A percentile compares a stretch with the other conserved stretches of the same genome.
Conservation (phyloP, 2,888 invertebrate species). For the Eledona agricola region DNA sequence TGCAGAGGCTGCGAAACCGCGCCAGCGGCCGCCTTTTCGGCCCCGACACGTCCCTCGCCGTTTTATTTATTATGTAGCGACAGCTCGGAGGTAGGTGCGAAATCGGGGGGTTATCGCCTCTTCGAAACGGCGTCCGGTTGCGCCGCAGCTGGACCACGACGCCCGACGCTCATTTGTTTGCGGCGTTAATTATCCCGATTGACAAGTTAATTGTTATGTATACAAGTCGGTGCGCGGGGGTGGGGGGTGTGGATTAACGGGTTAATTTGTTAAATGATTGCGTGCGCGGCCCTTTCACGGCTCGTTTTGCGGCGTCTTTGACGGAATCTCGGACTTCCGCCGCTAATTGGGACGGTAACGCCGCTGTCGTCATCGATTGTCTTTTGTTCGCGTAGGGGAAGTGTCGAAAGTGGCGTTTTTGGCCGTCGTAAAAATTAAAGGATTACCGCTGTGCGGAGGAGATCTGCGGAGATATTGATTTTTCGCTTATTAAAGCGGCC, state of each 20-base stretch:
- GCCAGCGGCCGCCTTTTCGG: slow-evolving; percentile 1
- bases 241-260: slow-evolving; percentile 47
- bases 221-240: slow-evolving; percentile 49
- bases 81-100: slow-evolving; percentile 53
- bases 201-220: slow-evolving; percentile 59
- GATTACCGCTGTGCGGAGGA: too few species aligned
- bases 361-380: slow-evolving; percentile 36
- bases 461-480: slow-evolving; percentile 24
- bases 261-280: slow-evolving; percentile 55
- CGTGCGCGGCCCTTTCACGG: slow-evolving; percentile 40
- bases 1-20: slow-evolving; percentile 1
- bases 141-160: slow-evolving; percentile 11
- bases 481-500: too few species aligned
- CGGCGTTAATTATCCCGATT: slow-evolving; percentile 52
- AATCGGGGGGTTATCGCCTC: not conserved
- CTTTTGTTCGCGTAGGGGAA: slow-evolving; percentile 37
- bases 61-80: slow-evolving; percentile 51
- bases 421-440: slow-evolving; percentile 22
- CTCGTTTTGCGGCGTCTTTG: slow-evolving; percentile 26
- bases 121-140: not conserved
- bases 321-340: slow-evolving; percentile 38
- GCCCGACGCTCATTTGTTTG: slow-evolving; percentile 32
- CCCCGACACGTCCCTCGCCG: slow-evolving; percentile 9
- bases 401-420: slow-evolving; percentile 35
- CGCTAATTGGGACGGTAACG: slow-evolving; percentile 34